Conservation (phyloP, 2,888 invertebrate genomes). For the Conchocele bisecta region DNA sequence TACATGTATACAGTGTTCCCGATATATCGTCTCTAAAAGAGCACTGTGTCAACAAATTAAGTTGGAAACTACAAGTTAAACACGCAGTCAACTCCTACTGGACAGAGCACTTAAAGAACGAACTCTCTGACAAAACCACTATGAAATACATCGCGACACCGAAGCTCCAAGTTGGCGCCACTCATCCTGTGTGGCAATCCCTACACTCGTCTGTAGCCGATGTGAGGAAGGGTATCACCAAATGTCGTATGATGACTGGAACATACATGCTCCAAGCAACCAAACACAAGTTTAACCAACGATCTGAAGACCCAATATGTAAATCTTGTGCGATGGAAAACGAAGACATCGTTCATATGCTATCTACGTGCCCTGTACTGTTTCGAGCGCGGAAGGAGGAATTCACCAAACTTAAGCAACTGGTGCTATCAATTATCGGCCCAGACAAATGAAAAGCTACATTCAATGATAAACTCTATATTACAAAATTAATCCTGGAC, state of each 20-base stretch:
- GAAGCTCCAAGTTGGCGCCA: background rate
- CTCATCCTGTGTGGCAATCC: slow-evolving; percentile 2
- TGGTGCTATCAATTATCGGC: background rate
- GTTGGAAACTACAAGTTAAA: background rate
- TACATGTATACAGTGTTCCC: slow-evolving; percentile 3
- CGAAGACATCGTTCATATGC: slow-evolving; percentile 3
- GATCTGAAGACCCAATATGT: background rate
- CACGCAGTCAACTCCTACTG: background rate
- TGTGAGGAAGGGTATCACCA: slow-evolving; percentile 2
- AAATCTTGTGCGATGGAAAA: background rate
- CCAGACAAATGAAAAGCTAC: background rate
- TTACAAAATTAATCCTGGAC: background rate
- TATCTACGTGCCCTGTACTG: background rate
- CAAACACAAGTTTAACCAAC: slow-evolving; percentile 1
- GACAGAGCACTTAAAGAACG: background rate
- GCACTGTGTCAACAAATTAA: background rate
- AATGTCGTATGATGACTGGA: slow-evolving; percentile 13
- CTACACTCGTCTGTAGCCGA: slow-evolving; percentile 2
- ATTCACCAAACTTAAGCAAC: background rate
- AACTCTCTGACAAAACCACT: slow-evolving; percentile 1
- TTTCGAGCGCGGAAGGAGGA: background rate
- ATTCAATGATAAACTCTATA: background rate
- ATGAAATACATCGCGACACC: background rate
- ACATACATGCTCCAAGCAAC: slow-evolving; percentile 4
- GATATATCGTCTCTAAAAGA: background rate